Conservation (phyloP, 2,797 vertebrate genomes). For the Neosalanx taihuensis region DNA sequence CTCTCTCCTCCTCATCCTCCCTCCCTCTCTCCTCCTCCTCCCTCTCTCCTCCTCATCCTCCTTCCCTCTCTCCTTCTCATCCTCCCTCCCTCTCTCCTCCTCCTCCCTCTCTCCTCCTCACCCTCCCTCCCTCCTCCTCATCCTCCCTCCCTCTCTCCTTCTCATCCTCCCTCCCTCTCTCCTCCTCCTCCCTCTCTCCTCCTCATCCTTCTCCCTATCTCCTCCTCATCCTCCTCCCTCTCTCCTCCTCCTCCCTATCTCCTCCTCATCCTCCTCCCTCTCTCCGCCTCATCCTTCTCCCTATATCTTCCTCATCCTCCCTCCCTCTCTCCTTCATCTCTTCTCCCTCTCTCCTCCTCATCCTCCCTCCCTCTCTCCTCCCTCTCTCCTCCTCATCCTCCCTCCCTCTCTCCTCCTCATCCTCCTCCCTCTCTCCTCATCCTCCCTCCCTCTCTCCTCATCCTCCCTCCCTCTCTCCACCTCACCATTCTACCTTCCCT, state of each 20-base stretch:
- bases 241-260: no score
- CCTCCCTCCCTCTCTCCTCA: no score
- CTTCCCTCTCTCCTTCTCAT: not conserved
- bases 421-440: no score
- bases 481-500: no score
- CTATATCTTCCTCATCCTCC: no score
- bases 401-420: constrained; percentile 60
- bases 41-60: not conserved
- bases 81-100: not conserved
- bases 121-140: not conserved
- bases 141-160: constrained; percentile 25
- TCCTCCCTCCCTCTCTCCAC: no score
- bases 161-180: constrained; percentile 9
- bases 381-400: no score
- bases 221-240: no score
- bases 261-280: no score
- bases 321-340: no score
- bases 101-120: not conserved
- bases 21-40: not conserved
- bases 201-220: not conserved
- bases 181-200: not conserved
- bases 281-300: no score
- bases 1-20: not conserved
- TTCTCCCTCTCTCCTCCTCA: not conserved
- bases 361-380: not conserved